Evolutionary conservation across 1,140 invertebrate genomes (phyloP), one percentile per base, ranked within the genome.

Genomic region (Batillaria attramentaria): DNA sequence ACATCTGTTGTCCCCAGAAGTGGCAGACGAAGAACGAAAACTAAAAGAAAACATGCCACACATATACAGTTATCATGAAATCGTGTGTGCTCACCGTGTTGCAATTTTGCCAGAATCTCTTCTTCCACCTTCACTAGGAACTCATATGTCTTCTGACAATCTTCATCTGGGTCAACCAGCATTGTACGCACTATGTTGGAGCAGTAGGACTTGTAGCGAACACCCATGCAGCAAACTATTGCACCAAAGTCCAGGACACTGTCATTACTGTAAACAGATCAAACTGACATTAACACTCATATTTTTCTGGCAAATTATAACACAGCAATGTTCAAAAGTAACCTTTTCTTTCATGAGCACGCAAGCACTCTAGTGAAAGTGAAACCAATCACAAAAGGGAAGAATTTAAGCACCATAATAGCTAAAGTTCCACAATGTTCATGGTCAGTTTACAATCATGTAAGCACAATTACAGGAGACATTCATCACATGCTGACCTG

Each of bases 101-200:
- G 93, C 54, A 99, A 91, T 81, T 94, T 94, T 82, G 97, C 96
- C 60, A 99, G 92, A 43, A 99, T 93, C 88, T 97, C 95, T 82
- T 99, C 97, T 91, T 99, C 95, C n/a, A 98, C 90, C 88, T 94
- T 94, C 1, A 99, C 89, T 65, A 99, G 91, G 89, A 98, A 97
- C 86, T 98, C 97, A 88, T 99, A 99, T 91, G 97, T 96, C 77
- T 89, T 95, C 92, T 94, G 93, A 65, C 95, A 92, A 70, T 92
- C 87, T 81, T 95, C 93, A 2, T 95, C 95, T 10, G 99, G 99
- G 92, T 99, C 98, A 0, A 99, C 97, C 83, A 99, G 91, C 79
- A 99, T 92, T n/a, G 99, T 99, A 76, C 99, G 93, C 20, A 98
- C 96, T 85, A 99, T 96, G 90, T 99, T 99, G 0, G 98, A 98